Base-by-base conservation (phyloP, 2,888 invertebrate genomes). In the Drosophila sordidula region DNA sequence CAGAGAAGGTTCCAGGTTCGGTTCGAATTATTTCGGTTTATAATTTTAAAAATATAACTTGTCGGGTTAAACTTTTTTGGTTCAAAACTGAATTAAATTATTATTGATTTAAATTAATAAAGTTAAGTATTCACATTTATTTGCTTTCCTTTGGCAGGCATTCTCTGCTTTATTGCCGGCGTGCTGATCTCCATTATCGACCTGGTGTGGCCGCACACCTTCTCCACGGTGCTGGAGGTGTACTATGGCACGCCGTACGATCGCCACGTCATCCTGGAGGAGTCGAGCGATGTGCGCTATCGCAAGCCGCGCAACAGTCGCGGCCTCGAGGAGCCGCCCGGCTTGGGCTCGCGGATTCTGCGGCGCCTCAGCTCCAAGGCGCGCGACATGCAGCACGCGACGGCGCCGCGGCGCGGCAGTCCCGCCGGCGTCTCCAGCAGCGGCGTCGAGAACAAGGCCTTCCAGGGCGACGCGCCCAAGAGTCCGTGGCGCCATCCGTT, bases 221-320 rank as follows among this genome's bases (percentile, higher is more conserved):
- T 98, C 93, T 97, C 97, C 44, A 98, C 98, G 0, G 96, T 98
- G 75, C 92, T 97, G 62, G 96, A 96, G 92, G 92, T 98, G 45
- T 98, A 98, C 93, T 98, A 97, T 91, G 98, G 98, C 91, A 98
- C 98, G 14, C 98, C 98, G 0, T 98, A 97, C 90, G 98, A 98
- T 92, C 93, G 98, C 46, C 98, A 98, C 91, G 97, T 97, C 68
- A 97, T 98, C 62, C 95, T 98, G 70, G 97, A 97, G 85, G 97
- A 97, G 92, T 97, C 97, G 80, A 95, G 95, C 86, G 95, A 95
- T 84, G 95, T 94, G 62, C 93, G 94, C 50, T 94, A 93, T 87
- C 94, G 95, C 83, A 94, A 95, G 84, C 85, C 83, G 3, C 94
- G 94, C 79, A 93, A 93, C 59, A 94, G 93, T 63, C 93, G 93